A percentile compares a stretch with the other conserved stretches of the same genome.
These are phyloP conservation scores for Rhinoraja longicauda DNA, from an alignment of 2,797 vertebrate species.

Conservation along the genomic window DNA sequence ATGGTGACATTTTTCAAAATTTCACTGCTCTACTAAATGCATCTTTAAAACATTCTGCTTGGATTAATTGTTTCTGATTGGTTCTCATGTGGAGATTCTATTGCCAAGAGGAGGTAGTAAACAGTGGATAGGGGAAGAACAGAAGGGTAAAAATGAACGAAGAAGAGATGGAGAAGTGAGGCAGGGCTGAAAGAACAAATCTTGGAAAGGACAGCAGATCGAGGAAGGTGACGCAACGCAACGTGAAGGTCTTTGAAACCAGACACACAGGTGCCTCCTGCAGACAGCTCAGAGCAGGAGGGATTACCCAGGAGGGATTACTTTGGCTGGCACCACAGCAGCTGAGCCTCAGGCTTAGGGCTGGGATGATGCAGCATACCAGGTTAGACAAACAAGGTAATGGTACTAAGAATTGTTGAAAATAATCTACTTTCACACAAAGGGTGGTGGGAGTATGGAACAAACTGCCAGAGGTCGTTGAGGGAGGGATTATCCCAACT, in stretches of 20 bases:
- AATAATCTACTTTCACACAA: too few species aligned
- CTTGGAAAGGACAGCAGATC: background rate
- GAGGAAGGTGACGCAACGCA: background rate
- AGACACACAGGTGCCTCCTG: background rate
- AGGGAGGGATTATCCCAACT: too few species aligned
- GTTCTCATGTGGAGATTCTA: background rate
- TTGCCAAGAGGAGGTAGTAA: background rate
- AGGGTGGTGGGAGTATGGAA: too few species aligned
- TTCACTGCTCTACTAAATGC: background rate
- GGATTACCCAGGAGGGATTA: background rate
- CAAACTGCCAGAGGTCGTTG: too few species aligned
- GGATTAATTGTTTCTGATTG: too few species aligned
- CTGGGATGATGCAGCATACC: background rate
- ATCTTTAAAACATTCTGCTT: background rate
- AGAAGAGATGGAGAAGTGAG: background rate
- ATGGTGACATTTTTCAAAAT: background rate
- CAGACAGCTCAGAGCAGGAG: background rate
- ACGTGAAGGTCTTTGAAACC: background rate
- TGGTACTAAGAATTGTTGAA: background rate
- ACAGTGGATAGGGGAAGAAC: background rate
- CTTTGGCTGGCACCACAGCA: background rate
- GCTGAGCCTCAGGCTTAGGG: background rate
- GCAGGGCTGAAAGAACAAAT: background rate
- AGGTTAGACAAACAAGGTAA: background rate
- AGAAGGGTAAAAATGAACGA: too few species aligned